phyloP scores from a whole-genome alignment of 2,888 invertebrate genomes.

The Caenorhabditis sinica region DNA sequence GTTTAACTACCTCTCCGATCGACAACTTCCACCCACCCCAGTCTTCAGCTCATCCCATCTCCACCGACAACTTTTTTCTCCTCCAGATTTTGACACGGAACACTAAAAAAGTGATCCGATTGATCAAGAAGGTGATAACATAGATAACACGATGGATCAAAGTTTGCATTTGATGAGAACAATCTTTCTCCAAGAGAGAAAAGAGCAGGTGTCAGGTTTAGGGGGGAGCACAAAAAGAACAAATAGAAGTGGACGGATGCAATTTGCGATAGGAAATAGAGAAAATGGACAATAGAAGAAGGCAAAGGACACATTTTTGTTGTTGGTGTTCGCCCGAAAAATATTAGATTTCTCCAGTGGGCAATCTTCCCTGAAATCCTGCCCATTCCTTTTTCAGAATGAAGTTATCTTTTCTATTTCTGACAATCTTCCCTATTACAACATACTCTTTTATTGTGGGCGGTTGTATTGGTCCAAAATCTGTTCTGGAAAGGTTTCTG shows the following conservation, averaged over 20 bases:
- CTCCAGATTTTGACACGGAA: conserved; percentile 7
- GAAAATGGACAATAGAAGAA: conserved; percentile 37
- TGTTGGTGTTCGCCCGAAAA: conserved; percentile 18
- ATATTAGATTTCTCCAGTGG: conserved; percentile 13
- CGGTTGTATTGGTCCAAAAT: conserved; percentile 75
- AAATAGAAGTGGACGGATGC: conserved; percentile 43
- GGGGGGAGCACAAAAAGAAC: too few species aligned
- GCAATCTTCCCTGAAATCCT: neutral
- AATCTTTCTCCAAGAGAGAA: conserved; percentile 28
- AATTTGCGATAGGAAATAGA: conserved; percentile 16
- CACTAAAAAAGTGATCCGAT: conserved; percentile 25
- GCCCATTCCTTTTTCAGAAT: conserved; percentile 13
- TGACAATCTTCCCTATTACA: conserved; percentile 11
- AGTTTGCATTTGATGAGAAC: conserved; percentile 47
- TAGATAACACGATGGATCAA: conserved; percentile 27
- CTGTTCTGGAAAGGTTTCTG: conserved; percentile 69
- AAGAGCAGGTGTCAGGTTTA: conserved; percentile 56
- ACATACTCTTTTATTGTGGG: conserved; percentile 70
- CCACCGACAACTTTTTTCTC: neutral
- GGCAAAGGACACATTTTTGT: conserved; percentile 33
- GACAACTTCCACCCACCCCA: neutral
- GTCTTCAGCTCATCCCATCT: neutral
- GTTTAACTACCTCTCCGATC: neutral
- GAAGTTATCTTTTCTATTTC: neutral
- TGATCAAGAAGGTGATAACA: conserved; percentile 18